Evolutionary conservation across 2,113 vertebrate species (phyloP).

Genomic region (Anguilla rostrata): DNA sequence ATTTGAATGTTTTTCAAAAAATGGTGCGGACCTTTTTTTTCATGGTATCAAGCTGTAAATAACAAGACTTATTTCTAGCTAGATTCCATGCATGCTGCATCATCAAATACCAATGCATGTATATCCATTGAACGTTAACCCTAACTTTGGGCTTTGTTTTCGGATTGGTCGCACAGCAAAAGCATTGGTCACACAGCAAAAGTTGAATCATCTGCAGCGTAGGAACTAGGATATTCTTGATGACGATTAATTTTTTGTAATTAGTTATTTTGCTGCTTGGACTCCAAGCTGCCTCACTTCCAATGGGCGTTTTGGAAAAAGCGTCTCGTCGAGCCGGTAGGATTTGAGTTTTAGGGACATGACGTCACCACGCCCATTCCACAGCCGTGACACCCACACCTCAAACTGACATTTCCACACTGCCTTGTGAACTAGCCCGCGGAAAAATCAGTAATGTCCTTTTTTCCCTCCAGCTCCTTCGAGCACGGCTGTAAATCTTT

Average conservation of each 20-base stretch:
- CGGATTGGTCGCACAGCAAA: too few species aligned
- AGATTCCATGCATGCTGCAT: too few species aligned
- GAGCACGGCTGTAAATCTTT: conserved; percentile 46
- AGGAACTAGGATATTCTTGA: too few species aligned
- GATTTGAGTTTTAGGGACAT: conserved; percentile 41
- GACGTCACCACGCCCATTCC: conserved; percentile 54
- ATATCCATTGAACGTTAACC: too few species aligned
- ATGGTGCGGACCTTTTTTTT: too few species aligned
- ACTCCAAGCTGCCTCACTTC: not conserved
- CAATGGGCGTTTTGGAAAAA: not conserved
- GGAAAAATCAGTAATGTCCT: conserved; percentile 52
- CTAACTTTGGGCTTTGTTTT: too few species aligned
- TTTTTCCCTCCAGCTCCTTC: conserved; percentile 31
- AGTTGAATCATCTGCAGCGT: too few species aligned
- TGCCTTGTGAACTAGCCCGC: conserved; percentile 9
- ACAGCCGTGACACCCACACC: conserved; percentile 47
- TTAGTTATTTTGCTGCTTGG: not conserved
- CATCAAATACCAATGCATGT: too few species aligned
- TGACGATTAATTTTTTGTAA: too few species aligned
- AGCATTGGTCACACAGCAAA: too few species aligned
- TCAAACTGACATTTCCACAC: conserved; percentile 57
- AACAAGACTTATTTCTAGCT: too few species aligned
- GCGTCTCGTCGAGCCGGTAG: conserved; percentile 32
- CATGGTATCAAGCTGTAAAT: too few species aligned
- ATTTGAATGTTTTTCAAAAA: not conserved